Evolutionary conservation across 1,140 invertebrate species (phyloP), one percentile per base, ranked within the genome.

Genomic region (Branchinecta lindahli): DNA sequence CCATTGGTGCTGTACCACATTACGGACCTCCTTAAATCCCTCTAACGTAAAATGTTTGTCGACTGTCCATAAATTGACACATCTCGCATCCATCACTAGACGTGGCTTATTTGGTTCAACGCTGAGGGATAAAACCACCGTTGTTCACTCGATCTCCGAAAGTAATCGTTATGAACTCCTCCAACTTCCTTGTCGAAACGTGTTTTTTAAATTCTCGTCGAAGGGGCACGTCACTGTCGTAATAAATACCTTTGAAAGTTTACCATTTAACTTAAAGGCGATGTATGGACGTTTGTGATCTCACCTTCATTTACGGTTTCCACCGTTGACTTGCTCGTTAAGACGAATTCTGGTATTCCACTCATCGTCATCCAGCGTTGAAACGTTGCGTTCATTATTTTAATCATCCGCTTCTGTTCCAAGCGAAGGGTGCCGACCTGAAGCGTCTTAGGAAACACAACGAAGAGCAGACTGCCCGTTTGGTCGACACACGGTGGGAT

Each of bases 291-390:
- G n/a, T n/a, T n/a, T n/a, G n/a, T n/a, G 9, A n/a, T 52, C n/a
- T 52, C n/a, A 52, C 47, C 47, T 52, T 52, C 47, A 52, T 52
- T 9, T 52, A 9, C 47, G n/a, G 47, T 52, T n/a, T 52, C 47
- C 47, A 52, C 47, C 47, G 47, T 52, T 52, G 47, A 52, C n/a
- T 52, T 52, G 47, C 47, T 52, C 47, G 47, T 52, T 52, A 52
- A 9, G 47, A 9, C 47, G 47, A 52, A 52, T 52, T 52, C 47
- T n/a, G 47, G 47, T 9, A 52, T 52, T n/a, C 47, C 47, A 52
- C 47, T 52, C 47, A 52, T 52, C n/a, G 47, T 52, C 47, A 52
- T 52, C 47, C 47, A 9, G 9, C 9, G 47, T 52, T 52, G 47
- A 52, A 52, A 52, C 9, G 47, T 52, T 52, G 47, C 47, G 47